Evolutionary conservation across 2,113 vertebrate genomes (phyloP).

Genomic region (Struthidea cinerea): DNA sequence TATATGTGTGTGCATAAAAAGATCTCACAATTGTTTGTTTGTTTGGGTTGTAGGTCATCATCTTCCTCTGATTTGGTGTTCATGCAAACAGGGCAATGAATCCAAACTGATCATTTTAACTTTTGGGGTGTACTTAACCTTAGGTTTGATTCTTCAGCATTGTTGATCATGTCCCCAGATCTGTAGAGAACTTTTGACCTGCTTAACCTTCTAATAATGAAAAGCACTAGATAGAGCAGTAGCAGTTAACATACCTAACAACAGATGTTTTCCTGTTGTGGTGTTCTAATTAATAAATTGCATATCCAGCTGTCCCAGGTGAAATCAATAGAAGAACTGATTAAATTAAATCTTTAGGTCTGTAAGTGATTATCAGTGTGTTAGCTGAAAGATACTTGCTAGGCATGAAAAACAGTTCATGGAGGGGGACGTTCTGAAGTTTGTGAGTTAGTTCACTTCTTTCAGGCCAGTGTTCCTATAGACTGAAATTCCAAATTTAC

Average conservation of each 20-base stretch:
- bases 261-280: neutral
- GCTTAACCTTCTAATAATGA: neutral
- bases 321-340: neutral
- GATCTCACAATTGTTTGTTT: neutral
- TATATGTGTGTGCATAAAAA: neutral
- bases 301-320: neutral
- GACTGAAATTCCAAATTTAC: neutral
- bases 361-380: neutral
- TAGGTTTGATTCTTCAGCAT: neutral
- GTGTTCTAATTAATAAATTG: neutral
- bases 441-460: neutral
- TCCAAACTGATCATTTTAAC: neutral
- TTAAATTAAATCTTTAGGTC: neutral
- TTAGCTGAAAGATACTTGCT: neutral
- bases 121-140: neutral
- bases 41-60: neutral
- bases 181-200: neutral
- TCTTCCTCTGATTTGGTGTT: neutral
- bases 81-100: neutral
- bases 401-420: neutral
- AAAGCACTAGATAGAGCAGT: neutral
- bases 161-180: neutral
- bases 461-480: neutral
- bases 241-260: neutral
- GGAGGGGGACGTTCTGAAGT: rapidly evolving